Conservation (phyloP, 30 jellyfish, hydroid and myxozoan species). For the Nemopilema nomurai region DNA sequence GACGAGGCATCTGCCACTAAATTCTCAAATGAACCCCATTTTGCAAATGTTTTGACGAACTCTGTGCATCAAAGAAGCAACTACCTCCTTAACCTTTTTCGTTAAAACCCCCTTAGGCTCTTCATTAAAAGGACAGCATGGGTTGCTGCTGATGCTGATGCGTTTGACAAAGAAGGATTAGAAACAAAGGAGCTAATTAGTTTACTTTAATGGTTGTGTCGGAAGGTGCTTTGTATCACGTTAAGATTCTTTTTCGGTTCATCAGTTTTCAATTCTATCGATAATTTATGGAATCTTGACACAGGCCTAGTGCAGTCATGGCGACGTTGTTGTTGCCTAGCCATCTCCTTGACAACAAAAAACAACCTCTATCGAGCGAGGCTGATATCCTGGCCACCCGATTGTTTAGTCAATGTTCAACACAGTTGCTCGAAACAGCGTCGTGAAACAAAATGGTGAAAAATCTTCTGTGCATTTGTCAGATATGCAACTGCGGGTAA, state of each 20-base stretch:
- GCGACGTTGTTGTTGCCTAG: not conserved
- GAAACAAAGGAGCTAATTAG: no score
- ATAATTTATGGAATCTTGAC: not conserved
- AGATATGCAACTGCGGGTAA: slow-evolving; percentile 96
- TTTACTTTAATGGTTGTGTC: no score
- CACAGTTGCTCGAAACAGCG: not conserved
- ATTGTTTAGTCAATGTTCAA: not conserved
- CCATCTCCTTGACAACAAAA: not conserved
- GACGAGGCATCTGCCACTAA: no score
- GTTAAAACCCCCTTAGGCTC: no score
- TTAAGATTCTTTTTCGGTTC: not conserved
- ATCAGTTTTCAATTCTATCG: not conserved
- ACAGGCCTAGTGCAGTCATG: not conserved
- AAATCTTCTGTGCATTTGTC: slow-evolving; percentile 72
- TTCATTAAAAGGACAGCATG: no score
- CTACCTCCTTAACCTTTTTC: no score
- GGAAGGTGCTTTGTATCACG: no score
- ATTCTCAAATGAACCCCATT: no score
- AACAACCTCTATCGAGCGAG: not conserved
- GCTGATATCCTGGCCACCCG: not conserved
- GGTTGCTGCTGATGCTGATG: no score
- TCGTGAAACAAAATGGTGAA: slow-evolving; percentile 40
- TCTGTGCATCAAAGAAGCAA: no score
- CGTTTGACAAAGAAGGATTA: no score
- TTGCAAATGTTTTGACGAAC: no score